Evolutionary conservation across 2,888 invertebrate species (phyloP), one percentile per base, ranked within the genome.

Genomic region (Iphiclides podalirius): DNA sequence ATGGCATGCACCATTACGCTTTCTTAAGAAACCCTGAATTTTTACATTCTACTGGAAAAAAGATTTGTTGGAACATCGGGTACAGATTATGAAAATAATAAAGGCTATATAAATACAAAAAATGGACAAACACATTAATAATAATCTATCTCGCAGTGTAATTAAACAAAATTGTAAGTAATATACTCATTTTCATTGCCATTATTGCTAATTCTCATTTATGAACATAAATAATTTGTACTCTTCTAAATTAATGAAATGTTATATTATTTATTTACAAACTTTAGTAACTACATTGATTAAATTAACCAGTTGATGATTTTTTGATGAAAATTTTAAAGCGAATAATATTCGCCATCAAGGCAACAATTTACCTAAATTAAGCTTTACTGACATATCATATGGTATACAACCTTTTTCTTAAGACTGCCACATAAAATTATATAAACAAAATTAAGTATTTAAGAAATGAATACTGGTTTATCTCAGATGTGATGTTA

Each of bases 191-290:
- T 58, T 63, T 66, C 59, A 69, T 64, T 61, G 64, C 59, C 57
- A 69, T 66, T 70, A 72, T 66, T 66, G 60, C 64, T 70, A 66
- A 65, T 62, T 70, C 64, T 65, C 66, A 66, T 72, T 70, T 63
- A 52, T 70, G 64, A 77, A 75, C 73, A 74, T 78, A 78, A 81
- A 75, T 81, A 79, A 76, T 86, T 86, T 86, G 86, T 86, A 86
- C 86, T 85, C 74, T 82, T 75, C 83, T 85, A 85, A 77, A 74
- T 74, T 75, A 79, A 76, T 79, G 78, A 75, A 84, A 76, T 74
- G 74, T 63, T 70, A 75, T n/a, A 31, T 35, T 35, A 35, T n/a
- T 42, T 49, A 50, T 45, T 45, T 50, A 50, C 45, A 45, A 40
- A 16, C 9, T 34, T 50, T 64, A 67, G 67, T 61, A 58, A 58